These are phyloP conservation scores for Tillus elongatus DNA, from an alignment of 2,888 invertebrate species.

Conservation along the genomic window DNA sequence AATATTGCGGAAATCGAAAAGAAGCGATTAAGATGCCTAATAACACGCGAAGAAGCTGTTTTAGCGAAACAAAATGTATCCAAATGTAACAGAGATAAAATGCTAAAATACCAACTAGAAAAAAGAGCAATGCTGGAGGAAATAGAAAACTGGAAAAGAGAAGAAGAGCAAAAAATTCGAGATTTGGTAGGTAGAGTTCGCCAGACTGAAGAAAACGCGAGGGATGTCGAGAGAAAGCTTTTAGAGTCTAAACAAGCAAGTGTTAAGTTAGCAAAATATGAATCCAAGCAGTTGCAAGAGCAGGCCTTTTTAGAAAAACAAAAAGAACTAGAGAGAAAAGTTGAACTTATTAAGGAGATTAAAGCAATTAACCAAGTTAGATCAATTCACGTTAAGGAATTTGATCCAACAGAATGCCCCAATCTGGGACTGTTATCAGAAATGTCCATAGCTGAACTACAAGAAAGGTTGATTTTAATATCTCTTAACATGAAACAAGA, in stretches of 20 bases:
- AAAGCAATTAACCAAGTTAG: constrained; percentile 36
- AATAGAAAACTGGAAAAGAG: constrained; percentile 46
- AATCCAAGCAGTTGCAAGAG: constrained; percentile 39
- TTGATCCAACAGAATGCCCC: constrained; percentile 51
- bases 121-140: constrained; percentile 43
- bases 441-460: constrained; percentile 56
- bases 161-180: constrained; percentile 45
- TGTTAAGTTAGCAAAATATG: constrained; percentile 43
- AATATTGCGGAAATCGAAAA: constrained; percentile 47
- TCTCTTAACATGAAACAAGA: constrained; percentile 48
- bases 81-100: constrained; percentile 45
- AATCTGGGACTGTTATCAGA: constrained; percentile 53
- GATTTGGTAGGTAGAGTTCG: constrained; percentile 43
- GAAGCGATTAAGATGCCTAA: constrained; percentile 50
- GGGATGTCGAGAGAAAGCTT: constrained; percentile 46
- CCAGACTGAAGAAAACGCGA: constrained; percentile 43
- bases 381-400: constrained; percentile 40
- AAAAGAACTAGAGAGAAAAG: constrained; percentile 36
- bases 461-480: constrained; percentile 46
- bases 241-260: constrained; percentile 48
- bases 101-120: constrained; percentile 45
- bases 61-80: constrained; percentile 46
- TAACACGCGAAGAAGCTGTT: constrained; percentile 51
- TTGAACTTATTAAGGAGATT: constrained; percentile 40
- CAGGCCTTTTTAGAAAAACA: constrained; percentile 32